These are phyloP conservation scores for Pogonus chalceus DNA, from an alignment of 1,140 invertebrate species.

Conservation along the genomic window DNA sequence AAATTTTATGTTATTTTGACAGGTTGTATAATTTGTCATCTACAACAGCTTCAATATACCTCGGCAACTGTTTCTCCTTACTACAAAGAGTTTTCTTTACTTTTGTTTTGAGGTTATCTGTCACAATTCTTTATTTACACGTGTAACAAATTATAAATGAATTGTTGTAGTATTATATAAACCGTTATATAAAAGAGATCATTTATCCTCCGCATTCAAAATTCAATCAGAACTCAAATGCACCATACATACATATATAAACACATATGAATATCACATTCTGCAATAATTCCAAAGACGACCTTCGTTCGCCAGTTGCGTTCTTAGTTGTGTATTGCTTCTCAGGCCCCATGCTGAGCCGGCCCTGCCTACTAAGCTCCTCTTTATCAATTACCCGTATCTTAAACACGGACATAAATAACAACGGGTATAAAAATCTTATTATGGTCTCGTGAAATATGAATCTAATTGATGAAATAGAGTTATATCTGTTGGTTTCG, in stretches of 20 bases:
- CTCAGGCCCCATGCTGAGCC: slow-evolving; percentile 14
- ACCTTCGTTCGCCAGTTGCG: background rate
- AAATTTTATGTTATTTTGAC: slow-evolving; percentile 7
- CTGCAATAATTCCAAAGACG: background rate
- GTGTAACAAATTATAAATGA: too few relatives aligned
- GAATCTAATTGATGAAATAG: slow-evolving; percentile 19
- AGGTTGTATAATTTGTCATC: background rate
- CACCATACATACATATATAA: slow-evolving; percentile 12
- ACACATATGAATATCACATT: slow-evolving; percentile 11
- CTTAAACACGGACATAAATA: slow-evolving; percentile 27
- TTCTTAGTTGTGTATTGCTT: slow-evolving; percentile 8
- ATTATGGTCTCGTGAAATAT: slow-evolving; percentile 28
- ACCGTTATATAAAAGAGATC: too few relatives aligned
- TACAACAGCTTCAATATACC: too few relatives aligned
- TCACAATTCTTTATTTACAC: too few relatives aligned
- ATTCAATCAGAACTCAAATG: slow-evolving; percentile 13
- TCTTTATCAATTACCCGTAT: slow-evolving; percentile 30
- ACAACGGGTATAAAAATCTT: slow-evolving; percentile 25
- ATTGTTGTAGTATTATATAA: too few relatives aligned
- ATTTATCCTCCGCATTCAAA: slow-evolving; percentile 14
- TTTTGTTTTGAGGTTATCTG: too few relatives aligned
- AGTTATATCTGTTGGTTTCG: background rate
- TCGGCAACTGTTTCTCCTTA: too few relatives aligned
- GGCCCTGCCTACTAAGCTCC: slow-evolving; percentile 14
- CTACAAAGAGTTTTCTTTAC: too few relatives aligned